A percentile compares a stretch with the other conserved stretches of the same genome.
Conservation (phyloP, 2,888 invertebrate genomes). For the Coremacera marginata region DNA sequence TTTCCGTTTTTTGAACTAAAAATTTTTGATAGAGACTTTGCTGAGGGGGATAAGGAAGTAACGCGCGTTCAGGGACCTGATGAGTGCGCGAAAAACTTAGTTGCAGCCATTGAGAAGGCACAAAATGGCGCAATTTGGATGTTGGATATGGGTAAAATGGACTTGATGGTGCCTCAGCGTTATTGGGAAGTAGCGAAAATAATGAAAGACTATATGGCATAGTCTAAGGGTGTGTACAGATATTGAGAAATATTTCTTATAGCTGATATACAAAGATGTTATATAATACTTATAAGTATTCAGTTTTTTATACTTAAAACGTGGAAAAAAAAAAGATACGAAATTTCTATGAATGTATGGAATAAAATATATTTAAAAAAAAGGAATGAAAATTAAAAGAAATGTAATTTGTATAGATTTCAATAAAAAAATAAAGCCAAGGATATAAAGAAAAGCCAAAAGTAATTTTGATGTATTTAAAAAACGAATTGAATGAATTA, state of each 20-base stretch:
- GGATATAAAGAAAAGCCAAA: too few relatives aligned
- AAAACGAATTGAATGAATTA: too few relatives aligned
- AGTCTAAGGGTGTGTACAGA: not conserved
- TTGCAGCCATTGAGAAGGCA: conserved; percentile 59
- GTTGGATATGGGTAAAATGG: conserved; percentile 59
- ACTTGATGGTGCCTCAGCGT: conserved; percentile 55
- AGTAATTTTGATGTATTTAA: too few relatives aligned
- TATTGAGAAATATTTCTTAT: not conserved
- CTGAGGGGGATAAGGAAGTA: conserved; percentile 39
- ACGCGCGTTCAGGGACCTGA: conserved; percentile 48
- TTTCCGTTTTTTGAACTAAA: conserved; percentile 47
- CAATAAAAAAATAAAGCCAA: too few relatives aligned
- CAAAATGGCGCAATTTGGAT: conserved; percentile 64
- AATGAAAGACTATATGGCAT: not conserved
- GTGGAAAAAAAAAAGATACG: too few relatives aligned
- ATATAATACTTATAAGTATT: too few relatives aligned
- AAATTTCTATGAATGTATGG: too few relatives aligned
- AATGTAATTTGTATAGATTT: too few relatives aligned
- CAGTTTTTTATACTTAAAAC: too few relatives aligned
- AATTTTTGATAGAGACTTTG: not conserved
- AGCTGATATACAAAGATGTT: too few relatives aligned
- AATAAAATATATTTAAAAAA: too few relatives aligned
- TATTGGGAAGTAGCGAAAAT: conserved; percentile 54
- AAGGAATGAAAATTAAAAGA: too few relatives aligned
- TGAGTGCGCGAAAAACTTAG: conserved; percentile 59